Evolutionary conservation across 2,888 invertebrate genomes (phyloP), one percentile per base, ranked within the genome.

Genomic region (Drosophila subsilvestris): DNA sequence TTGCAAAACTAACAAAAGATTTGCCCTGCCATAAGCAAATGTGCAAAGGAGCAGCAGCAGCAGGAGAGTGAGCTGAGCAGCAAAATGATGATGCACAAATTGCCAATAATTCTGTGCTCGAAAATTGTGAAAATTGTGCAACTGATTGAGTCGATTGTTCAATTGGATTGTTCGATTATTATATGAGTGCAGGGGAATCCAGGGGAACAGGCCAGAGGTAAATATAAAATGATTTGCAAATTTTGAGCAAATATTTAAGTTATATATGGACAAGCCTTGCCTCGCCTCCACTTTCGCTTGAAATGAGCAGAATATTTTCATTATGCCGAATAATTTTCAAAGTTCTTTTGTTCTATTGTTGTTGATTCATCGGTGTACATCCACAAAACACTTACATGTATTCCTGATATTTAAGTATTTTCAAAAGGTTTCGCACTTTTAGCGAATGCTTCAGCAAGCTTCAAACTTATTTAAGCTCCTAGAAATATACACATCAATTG

Each of bases 81-180:
- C 63, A 37, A 62, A 61, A 60, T 60, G 60, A 60, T 22, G 60
- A 50, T 65, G 63, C 50, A 63, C 67, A 63, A 63, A 63, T 63
- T 58, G 42, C 59, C 65, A 66, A 66, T 70, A 66, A 65, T 69
- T 69, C 56, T 25, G 22, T 47, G 29, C 22, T 45, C 47, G n/a
- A 67, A 67, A 68, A 44, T 47, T 53, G 37, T 69, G 69, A 8
- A 18, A 70, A 65, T 70, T 69, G 37, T 9, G 59, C 71, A 67
- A 43, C 71, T 66, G 66, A 66, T 49, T 70, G 71, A 70, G 43
- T 70, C 66, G 71, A 66, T 66, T 66, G 58, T 56, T 70, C 20
- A 70, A 65, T 70, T 57, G 66, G 25, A 66, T 66, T 70, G 25
- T 32, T 66, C 43, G 25, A 32, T 60, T 56, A 65, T 25, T 25